These are phyloP conservation scores for Orthosia gothica DNA, from an alignment of 2,888 invertebrate species.

Conservation along the genomic window DNA sequence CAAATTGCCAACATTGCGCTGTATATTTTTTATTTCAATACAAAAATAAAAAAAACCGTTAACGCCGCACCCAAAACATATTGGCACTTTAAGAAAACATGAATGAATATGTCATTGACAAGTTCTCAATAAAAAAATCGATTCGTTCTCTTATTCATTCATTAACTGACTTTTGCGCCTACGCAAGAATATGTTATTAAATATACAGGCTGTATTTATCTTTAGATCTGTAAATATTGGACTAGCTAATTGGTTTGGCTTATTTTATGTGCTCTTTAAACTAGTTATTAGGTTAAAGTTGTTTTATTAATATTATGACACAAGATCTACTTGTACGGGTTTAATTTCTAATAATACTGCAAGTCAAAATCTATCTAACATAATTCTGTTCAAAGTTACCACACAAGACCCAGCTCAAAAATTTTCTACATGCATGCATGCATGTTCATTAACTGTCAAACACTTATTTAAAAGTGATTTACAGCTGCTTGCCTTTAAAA, in stretches of 20 bases:
- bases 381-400: neutral
- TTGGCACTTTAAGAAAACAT: conserved; percentile 56
- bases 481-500: conserved; percentile 14
- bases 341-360: neutral
- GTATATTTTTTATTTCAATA: conserved; percentile 49
- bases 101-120: conserved; percentile 66
- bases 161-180: conserved; percentile 68
- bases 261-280: neutral
- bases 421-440: neutral
- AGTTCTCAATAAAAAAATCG: conserved; percentile 62
- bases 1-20: conserved; percentile 41
- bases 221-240: conserved; percentile 29
- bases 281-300: neutral
- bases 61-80: conserved; percentile 59
- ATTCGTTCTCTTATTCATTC: conserved; percentile 58
- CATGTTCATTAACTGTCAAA: neutral
- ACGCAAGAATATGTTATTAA: conserved; percentile 58
- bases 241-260: conserved; percentile 1
- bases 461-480: neutral
- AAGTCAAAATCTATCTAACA: neutral
- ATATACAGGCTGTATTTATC: conserved; percentile 50
- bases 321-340: neutral
- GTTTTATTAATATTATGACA: neutral
- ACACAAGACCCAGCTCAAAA: neutral
- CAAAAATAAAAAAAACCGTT: conserved; percentile 53